Percentiles rank a stretch among this genome's conserved stretches.
These are phyloP conservation scores for Saccopteryx leptura DNA, from an alignment of 2,113 vertebrate genomes.

Conservation along the genomic window DNA sequence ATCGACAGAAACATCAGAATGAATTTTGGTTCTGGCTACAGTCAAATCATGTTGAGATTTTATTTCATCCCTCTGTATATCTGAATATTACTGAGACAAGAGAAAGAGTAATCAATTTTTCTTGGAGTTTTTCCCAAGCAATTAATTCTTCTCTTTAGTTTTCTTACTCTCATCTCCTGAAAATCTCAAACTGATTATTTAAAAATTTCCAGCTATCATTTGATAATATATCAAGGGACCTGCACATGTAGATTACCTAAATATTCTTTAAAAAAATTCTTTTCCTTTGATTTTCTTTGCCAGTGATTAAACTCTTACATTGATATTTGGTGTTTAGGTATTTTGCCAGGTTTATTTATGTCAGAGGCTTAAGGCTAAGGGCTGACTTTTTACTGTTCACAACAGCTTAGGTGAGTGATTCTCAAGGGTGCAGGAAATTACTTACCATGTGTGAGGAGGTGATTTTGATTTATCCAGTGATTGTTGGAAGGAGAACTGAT, in stretches of 20 bases:
- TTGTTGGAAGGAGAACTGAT: not conserved
- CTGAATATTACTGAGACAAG: constrained; percentile 42
- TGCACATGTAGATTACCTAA: not conserved
- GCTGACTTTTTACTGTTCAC: not conserved
- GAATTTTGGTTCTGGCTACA: constrained; percentile 45
- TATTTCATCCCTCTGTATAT: constrained; percentile 35
- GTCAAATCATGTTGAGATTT: constrained; percentile 54
- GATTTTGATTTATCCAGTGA: not conserved
- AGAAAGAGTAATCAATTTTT: constrained; percentile 35
- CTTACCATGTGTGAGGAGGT: not conserved
- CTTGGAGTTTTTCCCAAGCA: constrained; percentile 44
- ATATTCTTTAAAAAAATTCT: not conserved
- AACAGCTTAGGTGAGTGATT: not conserved
- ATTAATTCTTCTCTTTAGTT: not conserved
- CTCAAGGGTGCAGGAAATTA: not conserved
- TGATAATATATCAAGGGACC: constrained; percentile 1
- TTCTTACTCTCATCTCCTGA: not conserved
- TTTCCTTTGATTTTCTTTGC: not conserved
- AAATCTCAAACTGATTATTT: not conserved
- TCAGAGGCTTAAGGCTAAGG: not conserved
- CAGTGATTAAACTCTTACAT: not conserved
- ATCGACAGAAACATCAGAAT: constrained; percentile 45
- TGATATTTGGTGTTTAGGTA: not conserved
- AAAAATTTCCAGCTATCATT: not conserved
- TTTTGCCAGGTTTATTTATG: not conserved